Evolutionary conservation across 2,888 invertebrate species (phyloP), one percentile per base, ranked within the genome.

Genomic region (Drosophila mettleri): DNA sequence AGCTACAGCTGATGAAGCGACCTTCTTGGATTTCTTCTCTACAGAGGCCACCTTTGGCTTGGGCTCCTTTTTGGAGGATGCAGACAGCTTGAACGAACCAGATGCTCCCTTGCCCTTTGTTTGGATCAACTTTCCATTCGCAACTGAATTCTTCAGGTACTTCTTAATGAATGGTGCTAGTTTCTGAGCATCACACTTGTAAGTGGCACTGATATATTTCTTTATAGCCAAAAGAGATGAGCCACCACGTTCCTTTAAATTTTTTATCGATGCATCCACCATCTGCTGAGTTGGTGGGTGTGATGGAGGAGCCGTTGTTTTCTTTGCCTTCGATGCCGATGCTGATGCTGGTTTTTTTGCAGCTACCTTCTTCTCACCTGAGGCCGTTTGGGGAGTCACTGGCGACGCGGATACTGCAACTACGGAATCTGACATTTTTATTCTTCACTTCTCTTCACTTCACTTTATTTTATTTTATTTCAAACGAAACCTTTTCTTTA

Each of bases 131-230:
- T 90, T 88, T 18, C 94, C 94, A 46, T 92, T 92, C 3, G 92
- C 92, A 24, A 95, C 94, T n/a, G 94, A 94, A 31, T 58, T 63
- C 45, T 66, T 94, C 76, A 95, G 77, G 79, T 93, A 94, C 69
- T 94, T 94, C 74, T 93, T 94, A 81, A 95, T 95, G 92, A 94
- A 95, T 6, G 94, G 93, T 3, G 76, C 72, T 36, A 77, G 48
- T 45, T 77, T 72, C 34, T 76, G 73, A 34, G 69, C 76, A 52
- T 72, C 76, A 45, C 76, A 76, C 29, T 76, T 76, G 46, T 80
- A 80, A 41, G 80, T 76, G 46, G 80, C 69, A 55, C 57, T 34
- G 10, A 78, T 78, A 54, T 72, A 78, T 48, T 78, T 78, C 46
- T 80, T 79, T 7, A 79, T 79, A 43, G 78, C 80, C 67, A 69